A percentile compares a stretch with the other conserved stretches of the same genome.
Evolutionary conservation across 2,888 invertebrate genomes (phyloP).

Genomic region (Willowsia nigromaculata): DNA sequence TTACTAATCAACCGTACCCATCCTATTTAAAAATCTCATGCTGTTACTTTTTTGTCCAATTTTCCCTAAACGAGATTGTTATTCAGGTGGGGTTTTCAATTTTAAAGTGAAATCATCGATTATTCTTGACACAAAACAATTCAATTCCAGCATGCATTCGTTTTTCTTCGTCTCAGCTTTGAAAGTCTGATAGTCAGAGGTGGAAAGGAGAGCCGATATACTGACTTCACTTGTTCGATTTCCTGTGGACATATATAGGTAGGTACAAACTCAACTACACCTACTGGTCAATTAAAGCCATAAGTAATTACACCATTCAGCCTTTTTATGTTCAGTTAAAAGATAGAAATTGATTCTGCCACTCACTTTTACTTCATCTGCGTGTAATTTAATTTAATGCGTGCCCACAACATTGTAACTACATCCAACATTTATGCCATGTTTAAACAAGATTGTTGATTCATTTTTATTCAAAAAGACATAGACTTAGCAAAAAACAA

Average conservation of each 20-base stretch:
- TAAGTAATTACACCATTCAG: constrained; percentile 40
- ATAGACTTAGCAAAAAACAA: constrained; percentile 33
- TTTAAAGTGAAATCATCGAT: constrained; percentile 48
- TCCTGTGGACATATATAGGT: neutral
- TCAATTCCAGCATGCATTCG: neutral
- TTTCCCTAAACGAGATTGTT: neutral
- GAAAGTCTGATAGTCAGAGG: neutral
- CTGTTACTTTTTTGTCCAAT: too few relatives aligned
- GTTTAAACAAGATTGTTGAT: constrained; percentile 55
- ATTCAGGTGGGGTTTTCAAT: constrained; percentile 51
- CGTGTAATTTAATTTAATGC: constrained; percentile 53
- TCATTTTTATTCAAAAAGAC: constrained; percentile 52
- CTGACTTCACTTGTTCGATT: neutral
- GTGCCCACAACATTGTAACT: constrained; percentile 51
- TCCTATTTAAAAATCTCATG: neutral
- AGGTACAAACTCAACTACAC: neutral
- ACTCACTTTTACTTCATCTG: constrained; percentile 16
- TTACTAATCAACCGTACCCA: constrained; percentile 7
- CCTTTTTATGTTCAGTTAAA: neutral
- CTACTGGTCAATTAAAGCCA: constrained; percentile 36
- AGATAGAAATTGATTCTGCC: constrained; percentile 39
- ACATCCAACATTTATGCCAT: constrained; percentile 36
- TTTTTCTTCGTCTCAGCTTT: neutral
- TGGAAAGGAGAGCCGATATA: neutral
- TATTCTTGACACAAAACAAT: constrained; percentile 35